Evolutionary conservation across 1,140 invertebrate species (phyloP).

Genomic region (Drosophila burlai): DNA sequence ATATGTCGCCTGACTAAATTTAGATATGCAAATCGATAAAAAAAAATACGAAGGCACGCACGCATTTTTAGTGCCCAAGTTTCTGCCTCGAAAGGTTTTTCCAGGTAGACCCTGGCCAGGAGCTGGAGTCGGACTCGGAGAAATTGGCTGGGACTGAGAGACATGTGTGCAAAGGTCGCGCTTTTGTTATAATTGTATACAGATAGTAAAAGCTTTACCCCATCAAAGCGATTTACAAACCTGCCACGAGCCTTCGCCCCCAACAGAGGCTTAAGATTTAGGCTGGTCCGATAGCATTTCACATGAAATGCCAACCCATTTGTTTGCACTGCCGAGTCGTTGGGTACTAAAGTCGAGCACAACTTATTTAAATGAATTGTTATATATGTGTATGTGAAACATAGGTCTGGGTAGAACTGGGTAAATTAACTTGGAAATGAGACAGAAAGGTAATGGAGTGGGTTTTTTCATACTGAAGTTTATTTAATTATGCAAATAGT

Average conservation of each 20-base stretch:
- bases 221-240: conserved; percentile 36
- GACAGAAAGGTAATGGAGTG: not conserved
- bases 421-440: not conserved
- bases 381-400: not conserved
- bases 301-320: conserved; percentile 44
- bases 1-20: conserved; percentile 73
- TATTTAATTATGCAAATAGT: not conserved
- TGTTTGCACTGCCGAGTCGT: conserved; percentile 11
- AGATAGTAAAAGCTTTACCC: conserved; percentile 34
- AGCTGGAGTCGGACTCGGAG: conserved; percentile 8
- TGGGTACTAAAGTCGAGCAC: conserved; percentile 1
- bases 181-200: conserved; percentile 57
- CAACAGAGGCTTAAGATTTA: conserved; percentile 52
- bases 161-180: conserved; percentile 53
- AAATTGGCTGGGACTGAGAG: conserved; percentile 16
- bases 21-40: conserved; percentile 78
- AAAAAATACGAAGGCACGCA: conserved; percentile 62
- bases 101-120: conserved; percentile 3
- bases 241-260: too few species aligned
- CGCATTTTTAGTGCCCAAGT: conserved; percentile 69
- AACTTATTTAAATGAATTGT: conserved; percentile 7
- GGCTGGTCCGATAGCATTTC: conserved; percentile 41
- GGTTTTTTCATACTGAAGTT: not conserved
- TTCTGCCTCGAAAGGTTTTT: conserved; percentile 28
- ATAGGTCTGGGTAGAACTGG: not conserved